These are phyloP conservation scores for Anthonomus grandis DNA, from an alignment of 1,140 invertebrate species.

Conservation along the genomic window DNA sequence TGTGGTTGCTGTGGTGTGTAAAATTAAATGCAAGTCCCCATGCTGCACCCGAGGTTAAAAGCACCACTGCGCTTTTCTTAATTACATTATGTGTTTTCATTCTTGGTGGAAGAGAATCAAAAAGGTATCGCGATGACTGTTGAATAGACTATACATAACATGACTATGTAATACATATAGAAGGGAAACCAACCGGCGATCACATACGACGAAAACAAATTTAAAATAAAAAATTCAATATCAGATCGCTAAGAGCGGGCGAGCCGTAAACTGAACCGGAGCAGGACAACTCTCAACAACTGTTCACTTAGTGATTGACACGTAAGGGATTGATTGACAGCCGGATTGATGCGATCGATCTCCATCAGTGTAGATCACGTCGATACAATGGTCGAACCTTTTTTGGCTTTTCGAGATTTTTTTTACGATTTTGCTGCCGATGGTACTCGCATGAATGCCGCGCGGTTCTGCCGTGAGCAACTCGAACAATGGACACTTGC, in stretches of 20 bases:
- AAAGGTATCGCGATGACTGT: no score
- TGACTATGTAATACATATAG: background rate
- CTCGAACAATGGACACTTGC: no score
- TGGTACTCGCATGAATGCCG: no score
- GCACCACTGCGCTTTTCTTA: no score
- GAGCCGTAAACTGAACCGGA: slow-evolving; percentile 37
- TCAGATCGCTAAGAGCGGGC: slow-evolving; percentile 11
- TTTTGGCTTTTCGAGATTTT: slow-evolving; percentile 33
- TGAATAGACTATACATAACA: background rate
- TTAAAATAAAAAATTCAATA: slow-evolving; percentile 16
- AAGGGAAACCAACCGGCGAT: slow-evolving; percentile 2
- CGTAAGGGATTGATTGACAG: slow-evolving; percentile 47
- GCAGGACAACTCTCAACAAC: slow-evolving; percentile 46
- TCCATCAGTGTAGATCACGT: slow-evolving; percentile 48
- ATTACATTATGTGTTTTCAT: no score
- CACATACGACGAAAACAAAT: slow-evolving; percentile 7
- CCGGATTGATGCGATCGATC: slow-evolving; percentile 48
- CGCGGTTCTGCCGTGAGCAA: no score
- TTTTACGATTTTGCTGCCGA: no score
- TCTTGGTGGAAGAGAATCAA: no score
- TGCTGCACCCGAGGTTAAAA: slow-evolving; percentile 23
- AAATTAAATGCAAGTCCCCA: slow-evolving; percentile 30
- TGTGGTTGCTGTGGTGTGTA: no score
- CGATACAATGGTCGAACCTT: slow-evolving; percentile 31
- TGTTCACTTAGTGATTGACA: slow-evolving; percentile 47